Percentiles rank a stretch among this genome's conserved stretches.
Conservation (phyloP, 2,113 vertebrate genomes). For the Mixornis gularis region DNA sequence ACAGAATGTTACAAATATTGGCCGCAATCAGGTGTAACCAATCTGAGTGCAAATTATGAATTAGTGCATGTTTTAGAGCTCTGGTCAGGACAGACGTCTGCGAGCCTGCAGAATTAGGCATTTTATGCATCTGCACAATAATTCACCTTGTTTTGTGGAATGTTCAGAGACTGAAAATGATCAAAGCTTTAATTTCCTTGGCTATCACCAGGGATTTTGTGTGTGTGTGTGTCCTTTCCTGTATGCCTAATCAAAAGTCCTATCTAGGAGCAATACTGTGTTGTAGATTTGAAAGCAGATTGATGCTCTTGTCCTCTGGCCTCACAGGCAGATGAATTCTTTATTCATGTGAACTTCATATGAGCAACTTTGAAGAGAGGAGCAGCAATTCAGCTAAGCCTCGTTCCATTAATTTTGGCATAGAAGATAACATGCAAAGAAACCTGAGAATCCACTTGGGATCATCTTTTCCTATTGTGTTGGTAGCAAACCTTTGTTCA, state of each 20-base stretch:
- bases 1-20: not conserved
- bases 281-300: not conserved
- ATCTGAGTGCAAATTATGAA: not conserved
- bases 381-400: not conserved
- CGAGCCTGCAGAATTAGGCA: not conserved
- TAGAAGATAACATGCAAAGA: not conserved
- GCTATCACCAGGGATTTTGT: not conserved
- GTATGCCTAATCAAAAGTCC: not conserved
- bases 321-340: not conserved
- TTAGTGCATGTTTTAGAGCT: not conserved
- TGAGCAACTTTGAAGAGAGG: not conserved
- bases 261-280: not conserved
- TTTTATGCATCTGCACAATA: not conserved
- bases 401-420: not conserved
- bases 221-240: not conserved
- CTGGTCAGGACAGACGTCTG: not conserved
- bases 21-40: not conserved
- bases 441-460: not conserved
- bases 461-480: not conserved
- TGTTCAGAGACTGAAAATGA: not conserved
- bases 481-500: conserved; percentile 18
- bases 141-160: not conserved
- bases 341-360: not conserved
- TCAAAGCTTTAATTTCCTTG: conserved; percentile 5
- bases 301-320: not conserved